Base-by-base conservation (phyloP, 2,113 vertebrate species). In the Cyphomyrus plagiostoma region DNA sequence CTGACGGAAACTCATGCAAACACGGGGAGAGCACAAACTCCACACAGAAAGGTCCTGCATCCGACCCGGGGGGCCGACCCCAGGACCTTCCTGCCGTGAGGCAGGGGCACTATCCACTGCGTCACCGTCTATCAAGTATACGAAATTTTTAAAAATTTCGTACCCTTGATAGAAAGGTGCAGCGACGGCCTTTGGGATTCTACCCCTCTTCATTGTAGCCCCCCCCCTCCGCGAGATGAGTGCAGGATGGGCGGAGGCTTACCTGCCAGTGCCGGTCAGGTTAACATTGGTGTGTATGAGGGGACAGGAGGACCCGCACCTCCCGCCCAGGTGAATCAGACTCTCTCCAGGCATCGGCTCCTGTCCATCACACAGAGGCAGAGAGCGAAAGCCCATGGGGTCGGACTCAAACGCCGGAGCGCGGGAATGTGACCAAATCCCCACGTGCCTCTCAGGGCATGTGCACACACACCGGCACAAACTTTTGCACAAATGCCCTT, bases 321-420 rank as follows among this genome's bases (percentile, higher is more conserved):
- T 94, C 88, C 92, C 90, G 45, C 94, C 94, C 9, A 96, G 93
- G 91, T 95, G 91, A 85, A 96, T 13, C 2, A 90, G 77, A 0
- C 92, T 88, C 9, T 45, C 70, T 53, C 94, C 95, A 0, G 93
- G 88, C 17, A 95, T 89, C 91, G 92, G 26, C 77, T 90, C 93
- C 94, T 94, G 49, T 26, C 88, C 89, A 92, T 77, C 58, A 88
- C 89, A 88, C 39, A 80, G 70, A 5, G 35, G 8, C n/a, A 30
- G 5, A 9, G n/a, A 52, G 49, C 52, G 26, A 50, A 86, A 85
- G 4, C 74, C 74, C 74, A 42, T 26, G 35, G 74, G 35, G 74
- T 80, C 74, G 42, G 23, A 84, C 10, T 9, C 45, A 2, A 23
- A 10, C 13, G 21, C 45, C 30, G 15, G 77, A 45, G 35, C 15